These are phyloP conservation scores for Calidris pygmaea DNA, from an alignment of 2,113 vertebrate species.

Conservation along the genomic window DNA sequence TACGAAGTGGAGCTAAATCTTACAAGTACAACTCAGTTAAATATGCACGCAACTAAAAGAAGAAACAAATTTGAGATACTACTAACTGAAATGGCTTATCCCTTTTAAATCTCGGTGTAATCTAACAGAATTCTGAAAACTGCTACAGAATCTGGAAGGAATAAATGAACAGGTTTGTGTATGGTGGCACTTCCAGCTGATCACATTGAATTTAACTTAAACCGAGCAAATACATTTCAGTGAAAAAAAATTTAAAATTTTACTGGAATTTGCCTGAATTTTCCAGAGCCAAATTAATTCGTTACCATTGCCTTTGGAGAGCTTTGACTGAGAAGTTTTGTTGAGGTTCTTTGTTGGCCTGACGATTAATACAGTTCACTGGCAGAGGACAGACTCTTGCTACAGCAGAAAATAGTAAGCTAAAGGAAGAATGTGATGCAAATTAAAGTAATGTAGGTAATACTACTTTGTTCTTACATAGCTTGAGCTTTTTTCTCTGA, in stretches of 20 bases:
- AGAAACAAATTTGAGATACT: neutral
- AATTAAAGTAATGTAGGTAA: neutral
- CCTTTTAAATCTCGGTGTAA: neutral
- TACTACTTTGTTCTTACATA: neutral
- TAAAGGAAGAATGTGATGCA: neutral
- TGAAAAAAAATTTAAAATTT: accelerated
- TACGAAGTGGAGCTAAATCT: neutral
- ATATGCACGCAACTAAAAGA: neutral
- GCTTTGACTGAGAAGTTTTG: neutral
- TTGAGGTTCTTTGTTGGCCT: neutral
- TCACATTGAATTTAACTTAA: neutral
- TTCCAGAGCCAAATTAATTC: neutral
- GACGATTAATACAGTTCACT: neutral
- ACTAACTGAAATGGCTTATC: neutral
- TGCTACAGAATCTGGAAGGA: neutral
- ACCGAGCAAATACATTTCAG: neutral
- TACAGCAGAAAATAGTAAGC: neutral
- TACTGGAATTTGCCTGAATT: neutral
- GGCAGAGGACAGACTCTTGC: neutral
- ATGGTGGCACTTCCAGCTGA: neutral
- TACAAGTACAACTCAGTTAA: neutral
- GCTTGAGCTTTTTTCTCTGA: neutral
- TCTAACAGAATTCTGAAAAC: neutral
- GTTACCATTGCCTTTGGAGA: neutral
- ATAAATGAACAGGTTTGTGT: neutral